Evolutionary conservation across 2,113 vertebrate species (phyloP).

Genomic region (Amphiprion percula): DNA sequence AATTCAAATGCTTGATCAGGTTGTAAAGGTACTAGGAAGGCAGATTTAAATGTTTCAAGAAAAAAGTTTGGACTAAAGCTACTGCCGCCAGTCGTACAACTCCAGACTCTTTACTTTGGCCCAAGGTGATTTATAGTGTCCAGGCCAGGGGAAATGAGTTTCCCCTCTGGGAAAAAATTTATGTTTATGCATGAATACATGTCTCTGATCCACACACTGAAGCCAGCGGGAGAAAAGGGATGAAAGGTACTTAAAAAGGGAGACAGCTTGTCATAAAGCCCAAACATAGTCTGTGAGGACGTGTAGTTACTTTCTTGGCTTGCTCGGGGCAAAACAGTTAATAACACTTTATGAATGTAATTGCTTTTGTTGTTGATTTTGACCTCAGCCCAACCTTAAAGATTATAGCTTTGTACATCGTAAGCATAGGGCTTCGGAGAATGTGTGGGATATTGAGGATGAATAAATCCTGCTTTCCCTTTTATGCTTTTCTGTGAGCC

Average conservation of each 20-base stretch:
- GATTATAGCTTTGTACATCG: constrained; percentile 29
- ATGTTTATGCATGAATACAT: constrained; percentile 72
- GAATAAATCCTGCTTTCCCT: constrained; percentile 37
- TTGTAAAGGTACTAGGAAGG: constrained; percentile 1
- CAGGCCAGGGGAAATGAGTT: constrained; percentile 59
- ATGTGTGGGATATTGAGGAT: constrained; percentile 29
- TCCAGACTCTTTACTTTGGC: constrained; percentile 79
- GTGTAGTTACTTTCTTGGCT: constrained; percentile 19
- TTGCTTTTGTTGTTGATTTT: constrained; percentile 60
- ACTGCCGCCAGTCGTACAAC: constrained; percentile 37
- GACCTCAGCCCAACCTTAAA: constrained; percentile 48
- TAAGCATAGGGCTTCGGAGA: constrained; percentile 25
- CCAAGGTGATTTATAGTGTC: constrained; percentile 66
- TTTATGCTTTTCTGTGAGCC: constrained; percentile 12
- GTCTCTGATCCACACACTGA: constrained; percentile 49
- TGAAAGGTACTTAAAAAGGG: constrained; percentile 59
- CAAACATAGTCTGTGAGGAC: constrained; percentile 49
- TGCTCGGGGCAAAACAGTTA: constrained; percentile 38
- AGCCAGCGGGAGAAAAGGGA: constrained; percentile 46
- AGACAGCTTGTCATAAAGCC: constrained; percentile 51
- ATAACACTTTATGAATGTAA: constrained; percentile 52
- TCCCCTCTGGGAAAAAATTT: constrained; percentile 49
- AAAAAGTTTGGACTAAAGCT: constrained; percentile 33
- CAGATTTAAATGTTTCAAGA: constrained; percentile 28
- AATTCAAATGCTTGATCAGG: neutral